These are phyloP conservation scores for Flexamia atlantica DNA, from an alignment of 2,888 invertebrate genomes.

Conservation along the genomic window DNA sequence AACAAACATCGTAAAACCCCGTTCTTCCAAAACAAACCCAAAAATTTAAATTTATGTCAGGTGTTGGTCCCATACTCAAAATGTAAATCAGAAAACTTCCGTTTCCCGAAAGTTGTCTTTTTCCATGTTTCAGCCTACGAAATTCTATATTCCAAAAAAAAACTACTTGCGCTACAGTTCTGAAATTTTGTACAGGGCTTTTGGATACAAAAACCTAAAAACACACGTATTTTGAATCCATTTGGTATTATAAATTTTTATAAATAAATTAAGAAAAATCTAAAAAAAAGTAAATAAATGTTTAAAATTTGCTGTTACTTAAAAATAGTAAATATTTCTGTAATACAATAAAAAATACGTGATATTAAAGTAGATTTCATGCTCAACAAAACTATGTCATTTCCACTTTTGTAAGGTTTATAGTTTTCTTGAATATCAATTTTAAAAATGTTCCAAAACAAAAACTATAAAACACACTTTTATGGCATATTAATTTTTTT, in stretches of 20 bases:
- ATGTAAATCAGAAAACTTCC: background rate
- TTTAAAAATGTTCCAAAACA: background rate
- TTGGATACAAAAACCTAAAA: background rate
- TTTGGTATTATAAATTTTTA: background rate
- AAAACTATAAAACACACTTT: background rate
- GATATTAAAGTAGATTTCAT: background rate
- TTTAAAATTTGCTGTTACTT: background rate
- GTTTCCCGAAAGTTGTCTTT: background rate
- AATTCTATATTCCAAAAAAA: background rate
- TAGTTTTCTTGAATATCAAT: slow-evolving; percentile 5
- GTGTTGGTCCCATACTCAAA: too few relatives aligned
- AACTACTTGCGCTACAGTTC: background rate
- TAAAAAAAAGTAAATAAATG: background rate
- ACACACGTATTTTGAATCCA: background rate
- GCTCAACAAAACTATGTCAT: background rate
- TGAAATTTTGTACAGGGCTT: background rate
- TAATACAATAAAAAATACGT: slow-evolving; percentile 4
- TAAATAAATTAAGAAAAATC: too few relatives aligned
- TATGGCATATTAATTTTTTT: background rate
- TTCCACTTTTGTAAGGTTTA: background rate
- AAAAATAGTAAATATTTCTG: background rate
- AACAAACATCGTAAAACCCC: too few relatives aligned
- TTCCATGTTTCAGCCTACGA: background rate
- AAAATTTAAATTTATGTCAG: too few relatives aligned
- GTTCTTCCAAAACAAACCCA: too few relatives aligned